Conservation (phyloP, 1,140 invertebrate species). For the Sminthurinus signatus region DNA sequence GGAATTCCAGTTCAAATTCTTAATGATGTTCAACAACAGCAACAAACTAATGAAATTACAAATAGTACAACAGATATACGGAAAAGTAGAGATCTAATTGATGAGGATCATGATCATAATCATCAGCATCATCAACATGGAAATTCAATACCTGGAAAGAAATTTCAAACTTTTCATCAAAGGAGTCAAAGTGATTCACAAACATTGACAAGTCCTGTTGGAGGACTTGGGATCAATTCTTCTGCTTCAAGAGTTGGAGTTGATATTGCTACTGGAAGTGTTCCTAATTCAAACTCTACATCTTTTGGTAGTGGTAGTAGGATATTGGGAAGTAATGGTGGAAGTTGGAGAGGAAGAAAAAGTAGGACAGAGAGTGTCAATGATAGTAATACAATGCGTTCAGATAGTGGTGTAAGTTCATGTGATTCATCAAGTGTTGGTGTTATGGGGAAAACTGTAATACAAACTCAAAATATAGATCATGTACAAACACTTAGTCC, state of each 20-base stretch:
- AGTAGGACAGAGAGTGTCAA: constrained; percentile 53
- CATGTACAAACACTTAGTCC: constrained; percentile 65
- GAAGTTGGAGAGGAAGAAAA: constrained; percentile 39
- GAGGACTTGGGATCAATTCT: too few relatives aligned
- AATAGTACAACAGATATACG: too few relatives aligned
- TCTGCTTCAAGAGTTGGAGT: too few relatives aligned
- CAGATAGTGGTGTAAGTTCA: constrained; percentile 70
- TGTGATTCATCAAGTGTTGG: constrained; percentile 58
- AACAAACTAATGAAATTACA: too few relatives aligned
- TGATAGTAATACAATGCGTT: constrained; percentile 67
- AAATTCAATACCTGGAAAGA: constrained; percentile 4
- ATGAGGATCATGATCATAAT: too few relatives aligned
- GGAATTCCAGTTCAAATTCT: too few relatives aligned
- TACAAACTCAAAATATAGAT: constrained; percentile 19
- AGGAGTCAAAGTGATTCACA: constrained; percentile 37
- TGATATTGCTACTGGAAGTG: background rate
- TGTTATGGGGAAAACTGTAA: too few relatives aligned
- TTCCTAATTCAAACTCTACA: background rate
- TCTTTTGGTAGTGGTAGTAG: constrained; percentile 15
- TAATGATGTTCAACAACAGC: too few relatives aligned
- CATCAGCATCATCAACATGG: too few relatives aligned
- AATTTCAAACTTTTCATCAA: constrained; percentile 20
- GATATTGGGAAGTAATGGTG: constrained; percentile 29
- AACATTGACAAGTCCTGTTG: background rate
- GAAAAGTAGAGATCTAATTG: too few relatives aligned